These are phyloP conservation scores for Aspidapion aeneum DNA, from an alignment of 2,888 invertebrate genomes.

Conservation along the genomic window DNA sequence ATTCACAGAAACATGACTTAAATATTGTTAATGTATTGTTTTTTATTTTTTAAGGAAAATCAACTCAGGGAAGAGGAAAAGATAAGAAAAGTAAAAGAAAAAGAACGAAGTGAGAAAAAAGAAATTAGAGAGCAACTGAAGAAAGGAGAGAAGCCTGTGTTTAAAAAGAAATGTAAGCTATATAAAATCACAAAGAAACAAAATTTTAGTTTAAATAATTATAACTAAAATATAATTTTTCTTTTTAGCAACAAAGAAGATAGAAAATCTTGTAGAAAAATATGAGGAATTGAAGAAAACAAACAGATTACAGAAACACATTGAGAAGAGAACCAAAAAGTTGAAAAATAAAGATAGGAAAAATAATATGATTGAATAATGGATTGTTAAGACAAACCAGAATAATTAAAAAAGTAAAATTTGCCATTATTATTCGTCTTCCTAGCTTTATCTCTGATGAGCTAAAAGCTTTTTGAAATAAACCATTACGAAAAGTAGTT, in stretches of 20 bases:
- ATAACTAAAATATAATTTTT: slow-evolving; percentile 19
- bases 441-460: too few species aligned
- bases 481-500: too few species aligned
- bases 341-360: slow-evolving; percentile 48
- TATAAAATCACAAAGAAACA: too few species aligned
- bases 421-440: too few species aligned
- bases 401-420: too few species aligned
- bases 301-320: slow-evolving; percentile 76
- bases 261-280: slow-evolving; percentile 71
- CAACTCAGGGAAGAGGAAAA: slow-evolving; percentile 66
- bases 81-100: slow-evolving; percentile 55
- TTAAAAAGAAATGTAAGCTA: slow-evolving; percentile 66
- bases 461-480: too few species aligned
- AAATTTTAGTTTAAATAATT: slow-evolving; percentile 6
- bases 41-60: slow-evolving; percentile 55
- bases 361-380: slow-evolving; percentile 7
- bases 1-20: too few species aligned
- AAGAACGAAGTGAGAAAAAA: slow-evolving; percentile 53
- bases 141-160: slow-evolving; percentile 69
- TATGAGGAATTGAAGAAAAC: slow-evolving; percentile 76
- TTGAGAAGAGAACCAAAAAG: slow-evolving; percentile 78
- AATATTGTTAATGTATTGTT: slow-evolving; percentile 7
- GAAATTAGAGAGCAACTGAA: slow-evolving; percentile 57
- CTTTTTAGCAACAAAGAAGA: slow-evolving; percentile 71
- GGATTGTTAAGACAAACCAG: too few species aligned